phyloP scores from a whole-genome alignment of 37 sponge, comb jelly and placozoan species.

The Bolinopsis microptera region DNA sequence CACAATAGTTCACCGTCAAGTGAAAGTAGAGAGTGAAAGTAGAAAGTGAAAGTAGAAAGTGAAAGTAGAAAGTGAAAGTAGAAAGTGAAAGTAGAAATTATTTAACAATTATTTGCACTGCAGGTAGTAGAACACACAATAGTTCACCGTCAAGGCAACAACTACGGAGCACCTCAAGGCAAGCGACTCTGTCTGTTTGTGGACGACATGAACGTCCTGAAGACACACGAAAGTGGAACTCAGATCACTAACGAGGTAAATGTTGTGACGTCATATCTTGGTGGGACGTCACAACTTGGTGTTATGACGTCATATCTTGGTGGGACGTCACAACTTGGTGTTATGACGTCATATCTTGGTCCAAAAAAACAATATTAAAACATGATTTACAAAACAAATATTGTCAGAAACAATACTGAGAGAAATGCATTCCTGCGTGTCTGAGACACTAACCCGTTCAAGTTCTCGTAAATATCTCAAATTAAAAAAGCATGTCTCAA shows the following conservation, averaged over 20 bases:
- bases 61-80: no score
- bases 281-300: background rate
- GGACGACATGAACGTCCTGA: constrained; percentile 83
- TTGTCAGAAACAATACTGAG: no score
- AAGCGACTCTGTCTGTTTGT: constrained; percentile 74
- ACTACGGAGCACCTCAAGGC: constrained; percentile 77
- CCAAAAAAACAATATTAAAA: no score
- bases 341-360: background rate
- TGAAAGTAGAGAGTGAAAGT: no score
- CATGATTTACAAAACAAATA: no score
- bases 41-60: no score
- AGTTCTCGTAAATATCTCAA: background rate
- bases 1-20: no score
- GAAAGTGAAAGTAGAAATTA: no score
- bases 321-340: background rate
- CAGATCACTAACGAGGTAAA: constrained; percentile 45
- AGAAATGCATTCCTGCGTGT: background rate
- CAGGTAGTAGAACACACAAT: constrained; percentile 26
- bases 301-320: background rate
- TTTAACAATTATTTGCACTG: no score
- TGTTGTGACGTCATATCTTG: background rate
- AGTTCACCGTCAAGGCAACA: constrained; percentile 69
- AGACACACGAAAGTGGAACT: constrained; percentile 42
- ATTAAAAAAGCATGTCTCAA: background rate
- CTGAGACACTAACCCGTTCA: background rate